Evolutionary conservation across 2,888 invertebrate genomes (phyloP), one percentile per base, ranked within the genome.

Genomic region (Sinotaia quadrata): DNA sequence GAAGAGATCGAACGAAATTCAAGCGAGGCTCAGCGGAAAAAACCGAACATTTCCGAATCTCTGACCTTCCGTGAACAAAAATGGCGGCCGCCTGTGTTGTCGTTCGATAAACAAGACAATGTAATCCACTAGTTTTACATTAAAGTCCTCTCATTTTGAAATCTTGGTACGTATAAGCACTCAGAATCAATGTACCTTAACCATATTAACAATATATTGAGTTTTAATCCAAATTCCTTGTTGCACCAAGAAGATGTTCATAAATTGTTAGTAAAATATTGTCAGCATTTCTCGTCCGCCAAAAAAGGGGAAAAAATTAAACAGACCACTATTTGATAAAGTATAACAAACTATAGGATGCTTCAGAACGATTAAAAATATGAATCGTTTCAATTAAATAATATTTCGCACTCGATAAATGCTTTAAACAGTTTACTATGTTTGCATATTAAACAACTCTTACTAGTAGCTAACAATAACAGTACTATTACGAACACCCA

Each of bases 41-140:
- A 31, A 21, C 44, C 72, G 69, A 62, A 54, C 18, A 56, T 52
- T 59, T 24, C 59, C 71, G 36, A 65, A 7, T 44, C 41, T 1
- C 65, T 44, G 59, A 71, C 54, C 54, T 65, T 52, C 65, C 41
- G 56, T 47, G 63, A 47, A 57, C 67, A 69, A 73, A 74, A 68
- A 71, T 75, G 68, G 72, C 75, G 61, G 72, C 73, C 51, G 59
- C 70, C 73, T 67, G 51, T 54, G 67, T 59, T 58, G 63, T 63
- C 68, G 67, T 61, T 62, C 59, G 61, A 73, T 69, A 73, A 73
- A 71, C 71, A 73, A 71, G 66, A 68, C 57, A 57, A 66, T 65
- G 65, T 65, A 65, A 65, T 41, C 47, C 34, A 8, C 33, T 56
- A 37, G 27, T 44, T 56, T 37, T 56, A 10, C 29, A 5, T 18